Evolutionary conservation across 2,797 vertebrate species (phyloP), one percentile per base, ranked within the genome.

Genomic region (Acanthornis magna): DNA sequence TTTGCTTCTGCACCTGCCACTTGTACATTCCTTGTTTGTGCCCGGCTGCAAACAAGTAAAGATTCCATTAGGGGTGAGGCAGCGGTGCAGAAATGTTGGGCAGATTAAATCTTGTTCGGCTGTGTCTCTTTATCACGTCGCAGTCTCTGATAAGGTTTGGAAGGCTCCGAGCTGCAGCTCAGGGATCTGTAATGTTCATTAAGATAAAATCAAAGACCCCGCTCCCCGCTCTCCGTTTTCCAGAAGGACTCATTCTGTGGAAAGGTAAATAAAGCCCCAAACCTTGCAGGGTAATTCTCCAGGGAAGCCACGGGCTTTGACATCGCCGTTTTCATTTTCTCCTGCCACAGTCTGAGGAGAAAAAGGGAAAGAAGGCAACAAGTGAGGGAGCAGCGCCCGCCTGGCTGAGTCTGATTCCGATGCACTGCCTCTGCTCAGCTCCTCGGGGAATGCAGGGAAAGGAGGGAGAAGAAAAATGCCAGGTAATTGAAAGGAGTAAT

Each of bases 401-500:
- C 70, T 58, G 63, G 70, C 67, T 80, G 55, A 82, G 76, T 43
- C 53, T 72, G 30, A 70, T 90, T 95, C 87, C 70, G 11, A 1
- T 6, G 45, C 60, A 23, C 60, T 43, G n/a, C 18, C 57, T 68
- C 55, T 32, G 51, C 55, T 53, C 43, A 23, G 74, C 40, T 81
- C 85, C 81, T 19, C 21, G 26, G 60, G 86, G 89, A 67, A 86
- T 25, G 62, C 60, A 82, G 60, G 61, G 17, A 40, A 72, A 81
- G 12, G 19, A 29, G 61, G 61, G 26, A 36, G 58, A 53, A 71
- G 45, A 76, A n/a, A 42, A 62, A 53, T 42, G 30, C 26, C 30
- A 91, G 90, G 89, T 95, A 96, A 97, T 82, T 78, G 84, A 90
- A 95, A 94, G 71, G 74, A 85, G 68, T 60, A 71, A 96, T 96